Percentiles rank a stretch among this genome's conserved stretches.
Conservation (phyloP, 2,797 vertebrate species). For the Scolopax rusticola region DNA sequence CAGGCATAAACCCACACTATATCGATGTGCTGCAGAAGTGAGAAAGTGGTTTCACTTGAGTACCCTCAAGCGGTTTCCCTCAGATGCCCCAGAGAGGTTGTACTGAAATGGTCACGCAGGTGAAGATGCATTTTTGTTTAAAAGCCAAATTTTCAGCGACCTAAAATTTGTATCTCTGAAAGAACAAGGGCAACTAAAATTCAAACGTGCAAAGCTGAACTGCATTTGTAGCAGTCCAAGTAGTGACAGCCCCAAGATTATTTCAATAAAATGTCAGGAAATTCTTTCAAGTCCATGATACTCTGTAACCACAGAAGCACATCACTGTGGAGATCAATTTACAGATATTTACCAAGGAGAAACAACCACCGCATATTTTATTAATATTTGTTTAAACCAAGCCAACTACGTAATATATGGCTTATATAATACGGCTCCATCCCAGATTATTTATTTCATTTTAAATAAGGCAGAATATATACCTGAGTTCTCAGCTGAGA, state of each 20-base stretch:
- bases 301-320: not conserved
- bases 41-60: not conserved
- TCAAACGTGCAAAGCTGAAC: not conserved
- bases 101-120: not conserved
- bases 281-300: not conserved
- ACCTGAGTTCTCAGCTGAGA: not conserved
- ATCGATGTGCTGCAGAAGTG: not conserved
- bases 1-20: not conserved
- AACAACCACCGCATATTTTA: not conserved
- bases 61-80: not conserved
- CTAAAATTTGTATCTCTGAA: not conserved
- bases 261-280: not conserved
- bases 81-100: not conserved
- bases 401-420: not conserved
- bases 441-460: conserved; percentile 39
- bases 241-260: not conserved
- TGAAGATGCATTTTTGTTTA: not conserved
- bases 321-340: not conserved
- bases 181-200: not conserved
- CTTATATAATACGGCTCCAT: not conserved
- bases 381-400: conserved; percentile 21
- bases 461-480: not conserved
- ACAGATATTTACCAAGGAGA: not conserved
- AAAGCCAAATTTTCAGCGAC: not conserved
- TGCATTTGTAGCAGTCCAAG: not conserved